A percentile compares a stretch with the other conserved stretches of the same genome.
Conservation (phyloP, 2,888 invertebrate species). For the Caenorhabditis wallacei region DNA sequence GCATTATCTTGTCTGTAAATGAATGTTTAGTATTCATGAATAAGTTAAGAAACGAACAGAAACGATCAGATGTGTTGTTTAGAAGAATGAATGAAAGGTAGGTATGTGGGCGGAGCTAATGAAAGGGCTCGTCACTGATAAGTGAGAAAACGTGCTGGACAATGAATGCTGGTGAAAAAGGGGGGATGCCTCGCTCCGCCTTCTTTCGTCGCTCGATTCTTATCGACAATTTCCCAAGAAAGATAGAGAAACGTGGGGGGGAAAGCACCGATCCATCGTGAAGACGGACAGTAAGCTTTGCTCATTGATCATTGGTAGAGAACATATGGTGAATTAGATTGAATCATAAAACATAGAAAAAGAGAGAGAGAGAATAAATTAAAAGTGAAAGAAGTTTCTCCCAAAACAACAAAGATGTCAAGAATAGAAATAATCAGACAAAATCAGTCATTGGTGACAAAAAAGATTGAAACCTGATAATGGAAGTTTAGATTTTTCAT, state of each 20-base stretch:
- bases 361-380: background rate
- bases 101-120: conserved; percentile 20
- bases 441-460: background rate
- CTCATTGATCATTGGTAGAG: conserved; percentile 55
- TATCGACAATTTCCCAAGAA: conserved; percentile 35
- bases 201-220: conserved; percentile 59
- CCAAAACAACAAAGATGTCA: conserved; percentile 21
- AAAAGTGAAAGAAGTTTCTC: conserved; percentile 28
- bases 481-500: background rate
- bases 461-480: background rate
- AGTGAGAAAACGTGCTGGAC: conserved; percentile 61
- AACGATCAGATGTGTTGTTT: conserved; percentile 42
- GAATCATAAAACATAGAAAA: background rate
- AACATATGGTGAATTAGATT: conserved; percentile 7
- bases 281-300: conserved; percentile 43
- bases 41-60: conserved; percentile 10
- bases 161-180: conserved; percentile 26
- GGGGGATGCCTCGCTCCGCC: conserved; percentile 46
- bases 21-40: conserved; percentile 11
- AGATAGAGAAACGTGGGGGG: conserved; percentile 30
- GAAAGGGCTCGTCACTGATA: conserved; percentile 44
- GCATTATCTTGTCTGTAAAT: conserved; percentile 60
- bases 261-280: conserved; percentile 31
- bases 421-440: background rate
- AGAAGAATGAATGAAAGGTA: background rate